phyloP scores from a whole-genome alignment of 2,888 invertebrate species.

The Ectobius pallidus region DNA sequence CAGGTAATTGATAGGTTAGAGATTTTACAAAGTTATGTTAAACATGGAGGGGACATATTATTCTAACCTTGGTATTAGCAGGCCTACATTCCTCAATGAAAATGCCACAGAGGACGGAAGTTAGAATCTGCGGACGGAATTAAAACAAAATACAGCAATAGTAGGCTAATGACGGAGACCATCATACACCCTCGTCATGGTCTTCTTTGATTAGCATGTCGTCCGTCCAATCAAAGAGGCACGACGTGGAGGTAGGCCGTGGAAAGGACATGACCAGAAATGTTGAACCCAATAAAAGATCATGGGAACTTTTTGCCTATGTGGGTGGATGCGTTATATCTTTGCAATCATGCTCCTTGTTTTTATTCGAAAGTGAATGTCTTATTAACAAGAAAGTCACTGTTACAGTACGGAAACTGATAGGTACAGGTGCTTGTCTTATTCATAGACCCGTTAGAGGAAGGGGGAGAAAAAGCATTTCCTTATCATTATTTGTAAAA shows the following conservation, averaged over 20 bases:
- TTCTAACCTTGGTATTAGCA: too few relatives aligned
- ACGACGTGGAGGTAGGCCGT: conserved; percentile 11
- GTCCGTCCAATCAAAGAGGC: conserved; percentile 18
- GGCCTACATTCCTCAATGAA: too few relatives aligned
- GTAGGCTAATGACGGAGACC: conserved; percentile 27
- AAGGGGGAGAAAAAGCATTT: too few relatives aligned
- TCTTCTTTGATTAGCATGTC: conserved; percentile 27
- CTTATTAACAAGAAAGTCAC: not conserved
- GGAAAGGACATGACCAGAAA: conserved; percentile 15
- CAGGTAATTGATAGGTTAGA: too few relatives aligned
- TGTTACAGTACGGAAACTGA: not conserved
- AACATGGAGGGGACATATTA: too few relatives aligned
- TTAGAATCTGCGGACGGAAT: not conserved
- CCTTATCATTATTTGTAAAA: too few relatives aligned
- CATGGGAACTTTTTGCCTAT: conserved; percentile 7
- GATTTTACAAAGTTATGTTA: too few relatives aligned
- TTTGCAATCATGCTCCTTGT: not conserved
- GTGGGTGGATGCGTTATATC: not conserved
- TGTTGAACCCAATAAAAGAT: not conserved
- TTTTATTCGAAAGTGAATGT: not conserved
- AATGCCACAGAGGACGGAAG: not conserved
- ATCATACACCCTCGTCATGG: not conserved
- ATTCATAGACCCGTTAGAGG: not conserved
- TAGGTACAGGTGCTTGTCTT: not conserved
- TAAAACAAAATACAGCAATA: not conserved